A percentile compares a stretch with the other conserved stretches of the same genome.
Evolutionary conservation across 64 coral and sea anemone species (phyloP).

Genomic region (Montipora sp.): DNA sequence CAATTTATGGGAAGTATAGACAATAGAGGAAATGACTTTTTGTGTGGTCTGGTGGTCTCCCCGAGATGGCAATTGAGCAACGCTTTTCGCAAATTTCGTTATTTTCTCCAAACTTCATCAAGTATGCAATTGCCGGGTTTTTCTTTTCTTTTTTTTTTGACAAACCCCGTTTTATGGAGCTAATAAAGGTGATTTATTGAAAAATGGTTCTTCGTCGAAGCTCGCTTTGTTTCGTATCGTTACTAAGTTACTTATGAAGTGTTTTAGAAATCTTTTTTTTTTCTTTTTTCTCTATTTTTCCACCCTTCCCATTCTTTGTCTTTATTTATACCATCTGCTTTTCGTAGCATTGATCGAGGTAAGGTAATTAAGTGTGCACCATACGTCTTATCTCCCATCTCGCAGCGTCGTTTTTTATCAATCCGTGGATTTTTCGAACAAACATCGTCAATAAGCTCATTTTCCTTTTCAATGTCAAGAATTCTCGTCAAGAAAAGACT

Average conservation of each 20-base stretch:
- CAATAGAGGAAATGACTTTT: neutral
- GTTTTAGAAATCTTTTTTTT: slow-evolving; percentile 3
- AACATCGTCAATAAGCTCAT: slow-evolving; percentile 10
- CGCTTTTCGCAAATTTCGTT: too few species aligned
- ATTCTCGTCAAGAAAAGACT: neutral
- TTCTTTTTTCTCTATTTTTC: neutral
- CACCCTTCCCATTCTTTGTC: slow-evolving; percentile 2
- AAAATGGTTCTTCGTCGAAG: neutral
- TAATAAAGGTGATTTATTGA: neutral
- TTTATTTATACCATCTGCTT: slow-evolving; percentile 22
- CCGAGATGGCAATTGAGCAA: neutral
- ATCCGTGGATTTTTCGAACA: neutral
- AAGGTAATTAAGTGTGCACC: neutral
- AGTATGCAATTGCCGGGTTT: neutral
- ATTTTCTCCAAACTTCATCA: neutral
- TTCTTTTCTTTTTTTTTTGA: neutral
- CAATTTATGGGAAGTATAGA: neutral
- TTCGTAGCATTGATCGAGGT: neutral
- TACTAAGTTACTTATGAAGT: neutral
- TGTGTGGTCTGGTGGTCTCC: neutral
- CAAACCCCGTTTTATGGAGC: neutral
- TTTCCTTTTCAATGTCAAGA: slow-evolving; percentile 15
- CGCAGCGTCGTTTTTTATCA: neutral
- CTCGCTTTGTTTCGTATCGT: neutral
- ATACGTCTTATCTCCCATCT: neutral